Conservation (phyloP, 2,113 vertebrate species). For the Cinclus cinclus region DNA sequence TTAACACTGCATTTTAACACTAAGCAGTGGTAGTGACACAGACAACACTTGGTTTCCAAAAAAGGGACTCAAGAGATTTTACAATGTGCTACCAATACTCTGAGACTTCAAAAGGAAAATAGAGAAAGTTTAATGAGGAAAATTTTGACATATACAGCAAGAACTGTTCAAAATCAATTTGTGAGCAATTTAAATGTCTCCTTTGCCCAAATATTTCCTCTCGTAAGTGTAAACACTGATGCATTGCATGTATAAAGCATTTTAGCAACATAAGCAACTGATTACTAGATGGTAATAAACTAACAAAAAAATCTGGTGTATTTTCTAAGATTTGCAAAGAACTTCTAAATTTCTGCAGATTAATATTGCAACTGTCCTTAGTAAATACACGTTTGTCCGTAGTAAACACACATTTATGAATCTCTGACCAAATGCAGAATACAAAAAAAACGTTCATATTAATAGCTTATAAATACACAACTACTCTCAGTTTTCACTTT, state of each 20-base stretch:
- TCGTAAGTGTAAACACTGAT: neutral
- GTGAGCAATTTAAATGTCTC: neutral
- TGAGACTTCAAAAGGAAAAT: neutral
- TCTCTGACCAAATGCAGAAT: neutral
- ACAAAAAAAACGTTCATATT: neutral
- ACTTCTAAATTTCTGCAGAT: neutral
- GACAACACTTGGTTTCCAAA: neutral
- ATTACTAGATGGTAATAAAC: neutral
- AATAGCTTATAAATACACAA: neutral
- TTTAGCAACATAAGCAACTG: neutral
- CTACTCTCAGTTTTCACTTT: neutral
- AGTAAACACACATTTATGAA: neutral
- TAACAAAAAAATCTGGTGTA: neutral
- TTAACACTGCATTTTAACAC: neutral
- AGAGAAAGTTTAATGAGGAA: neutral
- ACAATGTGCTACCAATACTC: neutral
- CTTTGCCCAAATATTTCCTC: neutral
- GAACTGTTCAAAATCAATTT: neutral
- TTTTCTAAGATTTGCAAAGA: neutral
- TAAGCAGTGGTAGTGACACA: neutral
- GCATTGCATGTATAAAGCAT: neutral
- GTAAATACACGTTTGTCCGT: neutral
- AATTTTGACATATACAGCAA: neutral
- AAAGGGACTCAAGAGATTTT: neutral
- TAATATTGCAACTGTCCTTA: neutral